Base-by-base conservation (phyloP, 2,113 vertebrate genomes). In the Hemichromis elongatus region DNA sequence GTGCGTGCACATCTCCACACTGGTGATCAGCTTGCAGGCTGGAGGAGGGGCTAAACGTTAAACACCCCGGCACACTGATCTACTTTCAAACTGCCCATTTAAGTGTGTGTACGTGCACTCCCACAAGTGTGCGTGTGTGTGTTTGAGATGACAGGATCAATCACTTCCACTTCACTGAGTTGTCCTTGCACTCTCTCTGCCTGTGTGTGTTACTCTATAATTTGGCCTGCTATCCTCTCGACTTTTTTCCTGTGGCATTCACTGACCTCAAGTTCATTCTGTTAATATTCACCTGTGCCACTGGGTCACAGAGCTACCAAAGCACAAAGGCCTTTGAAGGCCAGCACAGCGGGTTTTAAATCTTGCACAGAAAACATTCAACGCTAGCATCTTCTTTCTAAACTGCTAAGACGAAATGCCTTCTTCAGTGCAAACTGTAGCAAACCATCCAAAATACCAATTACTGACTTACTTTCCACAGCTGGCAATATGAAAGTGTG, bases 91-190 rank as follows among this genome's bases (percentile, higher is more conserved):
- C 89, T 90, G 91, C 78, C 77, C 75, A 30, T 86, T 79, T 80
- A 61, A 52, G 24, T 79, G 73, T 82, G 77, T 75, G 42, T 50
- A 37, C 2, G 10, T 66, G 83, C 52, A 11, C 1, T 30, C 26
- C 14, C 66, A 26, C 8, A 45, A 70, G 79, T 68, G 42, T 42
- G 33, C 2, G 9, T 66, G 50, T 33, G 81, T 45, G 63, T 77
- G 90, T 84, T 16, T 28, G 61, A 92, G 82, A 90, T 92, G 94
- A 93, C 94, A 95, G 88, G 91, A 93, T 91, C 91, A 90, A 91
- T 94, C 92, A 85, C 85, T 92, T 95, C 92, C 90, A 86, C 89
- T 50, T 83, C 82, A 75, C 37, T 87, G 81, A 86, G 73, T 75
- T 78, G 93, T 90, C 94, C 93, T 93, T 92, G 90, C 75, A 70